phyloP scores from a whole-genome alignment of 2,888 invertebrate species.

The Drosophila sordidula region DNA sequence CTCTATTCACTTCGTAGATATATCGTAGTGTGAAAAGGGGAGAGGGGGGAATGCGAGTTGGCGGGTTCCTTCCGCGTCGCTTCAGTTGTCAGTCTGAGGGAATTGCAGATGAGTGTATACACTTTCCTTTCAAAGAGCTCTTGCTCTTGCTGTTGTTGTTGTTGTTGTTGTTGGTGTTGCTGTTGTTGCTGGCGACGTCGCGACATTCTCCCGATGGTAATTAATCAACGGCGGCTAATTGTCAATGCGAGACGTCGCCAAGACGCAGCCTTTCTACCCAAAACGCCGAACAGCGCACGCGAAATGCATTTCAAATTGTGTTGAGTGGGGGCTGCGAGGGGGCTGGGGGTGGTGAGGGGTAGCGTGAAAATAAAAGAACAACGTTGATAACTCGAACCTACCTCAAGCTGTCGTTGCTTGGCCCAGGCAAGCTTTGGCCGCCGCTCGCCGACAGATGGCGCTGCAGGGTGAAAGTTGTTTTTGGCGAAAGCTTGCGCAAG shows the following conservation, averaged over 20 bases:
- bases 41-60: not conserved
- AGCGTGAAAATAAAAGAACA: not conserved
- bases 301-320: constrained; percentile 66
- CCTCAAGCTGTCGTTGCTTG: constrained; percentile 59
- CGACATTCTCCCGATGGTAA: constrained; percentile 55
- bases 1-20: too few species aligned
- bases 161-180: constrained; percentile 28
- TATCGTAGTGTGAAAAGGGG: not conserved
- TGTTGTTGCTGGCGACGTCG: constrained; percentile 46
- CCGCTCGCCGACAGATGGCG: constrained; percentile 53
- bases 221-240: constrained; percentile 71
- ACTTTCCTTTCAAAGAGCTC: constrained; percentile 1
- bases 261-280: constrained; percentile 39
- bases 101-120: constrained; percentile 2
- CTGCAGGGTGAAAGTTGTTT: constrained; percentile 48
- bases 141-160: constrained; percentile 18
- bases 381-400: constrained; percentile 49
- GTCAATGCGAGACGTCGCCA: constrained; percentile 51
- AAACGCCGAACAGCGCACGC: constrained; percentile 39
- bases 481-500: constrained; percentile 42
- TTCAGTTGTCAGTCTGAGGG: constrained; percentile 17
- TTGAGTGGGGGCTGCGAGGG: constrained; percentile 1
- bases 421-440: constrained; percentile 29
- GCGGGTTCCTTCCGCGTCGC: constrained; percentile 45
- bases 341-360: not conserved